Conservation (phyloP, 2,113 vertebrate species). For the Silurus meridionalis region DNA sequence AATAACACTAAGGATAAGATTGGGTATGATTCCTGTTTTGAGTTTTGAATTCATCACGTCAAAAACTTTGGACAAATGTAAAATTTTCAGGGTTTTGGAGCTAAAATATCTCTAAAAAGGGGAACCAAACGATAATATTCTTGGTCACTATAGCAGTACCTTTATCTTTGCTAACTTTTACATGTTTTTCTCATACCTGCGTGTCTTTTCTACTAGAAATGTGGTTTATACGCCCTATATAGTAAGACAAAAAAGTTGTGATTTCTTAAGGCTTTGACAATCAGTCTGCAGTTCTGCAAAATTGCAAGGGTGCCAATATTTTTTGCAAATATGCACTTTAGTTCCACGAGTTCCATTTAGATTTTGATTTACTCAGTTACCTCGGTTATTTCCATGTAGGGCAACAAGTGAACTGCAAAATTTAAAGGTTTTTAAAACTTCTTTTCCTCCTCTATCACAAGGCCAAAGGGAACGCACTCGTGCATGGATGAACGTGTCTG, state of each 20-base stretch:
- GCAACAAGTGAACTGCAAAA: background rate
- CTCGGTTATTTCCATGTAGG: background rate
- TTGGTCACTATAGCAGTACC: background rate
- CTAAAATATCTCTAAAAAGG: background rate
- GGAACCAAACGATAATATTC: background rate
- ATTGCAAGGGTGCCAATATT: background rate
- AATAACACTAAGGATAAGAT: background rate
- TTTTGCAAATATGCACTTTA: background rate
- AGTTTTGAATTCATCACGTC: background rate
- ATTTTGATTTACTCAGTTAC: background rate
- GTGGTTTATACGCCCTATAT: background rate
- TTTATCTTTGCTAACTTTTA: background rate
- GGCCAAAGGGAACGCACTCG: conserved; percentile 60
- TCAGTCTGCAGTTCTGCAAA: background rate
- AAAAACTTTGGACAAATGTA: background rate
- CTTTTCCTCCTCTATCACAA: conserved; percentile 66
- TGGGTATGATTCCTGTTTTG: background rate
- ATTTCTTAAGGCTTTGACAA: background rate
- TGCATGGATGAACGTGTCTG: conserved; percentile 60
- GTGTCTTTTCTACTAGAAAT: background rate
- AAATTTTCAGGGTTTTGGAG: background rate
- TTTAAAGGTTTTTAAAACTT: too few relatives aligned
- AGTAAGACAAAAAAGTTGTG: background rate
- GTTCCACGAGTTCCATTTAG: background rate
- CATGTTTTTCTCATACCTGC: too few relatives aligned